Percentiles rank a stretch among this genome's conserved stretches.
Evolutionary conservation across 2,797 vertebrate genomes (phyloP).

Genomic region (Parambassis ranga): DNA sequence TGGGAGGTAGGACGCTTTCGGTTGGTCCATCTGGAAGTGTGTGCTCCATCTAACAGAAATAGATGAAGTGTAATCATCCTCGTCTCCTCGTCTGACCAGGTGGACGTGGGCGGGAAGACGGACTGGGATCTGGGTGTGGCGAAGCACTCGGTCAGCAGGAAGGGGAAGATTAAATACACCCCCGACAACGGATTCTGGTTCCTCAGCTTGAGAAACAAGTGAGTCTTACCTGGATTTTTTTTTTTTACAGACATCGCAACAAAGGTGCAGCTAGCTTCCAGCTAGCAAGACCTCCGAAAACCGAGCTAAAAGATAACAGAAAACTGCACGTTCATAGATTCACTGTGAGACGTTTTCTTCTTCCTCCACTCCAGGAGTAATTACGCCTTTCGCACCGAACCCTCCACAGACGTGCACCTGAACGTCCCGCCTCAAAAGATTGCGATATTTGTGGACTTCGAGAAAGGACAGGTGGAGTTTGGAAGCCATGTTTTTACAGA

Average conservation of each 20-base stretch:
- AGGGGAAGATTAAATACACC: conserved; percentile 75
- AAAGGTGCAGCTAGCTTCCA: too few species aligned
- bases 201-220: conserved; percentile 79
- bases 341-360: too few species aligned
- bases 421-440: conserved; percentile 67
- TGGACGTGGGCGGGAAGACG: conserved; percentile 76
- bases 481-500: neutral
- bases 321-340: neutral
- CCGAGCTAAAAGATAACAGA: neutral
- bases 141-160: conserved; percentile 70
- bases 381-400: conserved; percentile 67
- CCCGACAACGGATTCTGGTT: conserved; percentile 81
- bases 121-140: conserved; percentile 83
- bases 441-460: conserved; percentile 78
- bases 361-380: conserved; percentile 57
- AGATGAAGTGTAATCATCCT: too few species aligned
- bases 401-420: conserved; percentile 56
- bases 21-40: too few species aligned
- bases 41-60: too few species aligned
- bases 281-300: neutral
- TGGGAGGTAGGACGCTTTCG: conserved; percentile 79
- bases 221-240: conserved; percentile 3
- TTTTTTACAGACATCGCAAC: too few species aligned
- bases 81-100: conserved; percentile 50
- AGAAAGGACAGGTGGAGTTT: conserved; percentile 75